Base-by-base conservation (phyloP, 2,113 vertebrate species). In the Pelmatolapia mariae region DNA sequence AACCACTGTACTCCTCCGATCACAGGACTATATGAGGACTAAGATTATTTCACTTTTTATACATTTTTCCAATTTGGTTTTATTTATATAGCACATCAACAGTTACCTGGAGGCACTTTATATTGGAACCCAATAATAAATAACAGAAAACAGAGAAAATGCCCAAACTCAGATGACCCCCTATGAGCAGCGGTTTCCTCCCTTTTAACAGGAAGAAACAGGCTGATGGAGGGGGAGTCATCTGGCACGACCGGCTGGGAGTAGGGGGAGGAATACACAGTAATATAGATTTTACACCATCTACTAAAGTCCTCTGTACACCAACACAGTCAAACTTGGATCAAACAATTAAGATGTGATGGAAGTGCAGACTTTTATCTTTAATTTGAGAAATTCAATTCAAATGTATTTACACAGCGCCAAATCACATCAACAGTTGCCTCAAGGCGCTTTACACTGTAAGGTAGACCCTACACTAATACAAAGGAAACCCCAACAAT, bases 361-460 rank as follows among this genome's bases (percentile, higher is more conserved):
- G 18, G 4, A 68, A 68, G 33, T 38, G 3, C 33, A 68, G 33
- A 38, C 19, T 38, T 38, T 66, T 12, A 38, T n/a, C 61, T 38
- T 22, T 19, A 66, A 22, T 31, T 59, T 29, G 26, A 59, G 3
- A 13, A 24, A 59, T 63, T 63, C 16, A 33, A 63, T 33, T 19
- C 8, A 33, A 18, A 33, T 33, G 29, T 61, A 61, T 10, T 61
- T 61, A 4, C 3, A 18, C 5, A 3, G 3, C 2, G 0, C 0
- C 15, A 31, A 61, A 59, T 59, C 26, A 61, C 57, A 59, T 0
- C 57, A 61, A 59, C 4, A 61, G 26, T 61, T 1, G 1, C 57
- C 2, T 31, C 57, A 2, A 10, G 57, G 57, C 5, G 2, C 26
- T 61, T 61, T 18, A 31, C 29, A 18, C 13, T 61, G 57, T 18